Percentiles rank a stretch among this genome's conserved stretches.
These are phyloP conservation scores for Gulo gulo DNA, from an alignment of 2,113 vertebrate genomes.

Conservation along the genomic window DNA sequence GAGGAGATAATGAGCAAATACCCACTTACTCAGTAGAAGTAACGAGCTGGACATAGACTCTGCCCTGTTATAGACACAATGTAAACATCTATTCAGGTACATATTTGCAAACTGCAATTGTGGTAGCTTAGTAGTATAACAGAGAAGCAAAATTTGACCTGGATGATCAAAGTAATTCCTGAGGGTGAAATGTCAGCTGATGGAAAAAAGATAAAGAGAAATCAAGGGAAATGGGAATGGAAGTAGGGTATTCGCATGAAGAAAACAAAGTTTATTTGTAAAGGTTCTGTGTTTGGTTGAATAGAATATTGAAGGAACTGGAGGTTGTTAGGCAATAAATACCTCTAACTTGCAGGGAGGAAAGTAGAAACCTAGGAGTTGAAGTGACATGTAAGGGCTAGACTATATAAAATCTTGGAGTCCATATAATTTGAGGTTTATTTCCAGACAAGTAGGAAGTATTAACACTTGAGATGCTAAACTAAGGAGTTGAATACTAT, in stretches of 20 bases:
- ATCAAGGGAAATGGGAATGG: background rate
- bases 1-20: background rate
- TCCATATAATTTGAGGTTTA: background rate
- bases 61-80: background rate
- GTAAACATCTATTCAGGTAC: background rate
- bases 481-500: background rate
- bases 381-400: background rate
- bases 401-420: background rate
- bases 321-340: background rate
- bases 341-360: background rate
- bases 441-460: background rate
- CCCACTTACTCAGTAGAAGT: background rate
- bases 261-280: background rate
- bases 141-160: background rate
- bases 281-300: background rate
- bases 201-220: background rate
- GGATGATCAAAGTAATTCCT: background rate
- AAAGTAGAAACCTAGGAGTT: background rate
- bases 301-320: background rate
- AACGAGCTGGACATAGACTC: background rate
- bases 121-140: background rate
- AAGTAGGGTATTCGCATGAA: background rate
- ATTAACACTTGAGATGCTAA: background rate
- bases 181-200: background rate
- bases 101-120: background rate